Conservation (phyloP, 2,888 invertebrate genomes). For the Venusia cambrica region DNA sequence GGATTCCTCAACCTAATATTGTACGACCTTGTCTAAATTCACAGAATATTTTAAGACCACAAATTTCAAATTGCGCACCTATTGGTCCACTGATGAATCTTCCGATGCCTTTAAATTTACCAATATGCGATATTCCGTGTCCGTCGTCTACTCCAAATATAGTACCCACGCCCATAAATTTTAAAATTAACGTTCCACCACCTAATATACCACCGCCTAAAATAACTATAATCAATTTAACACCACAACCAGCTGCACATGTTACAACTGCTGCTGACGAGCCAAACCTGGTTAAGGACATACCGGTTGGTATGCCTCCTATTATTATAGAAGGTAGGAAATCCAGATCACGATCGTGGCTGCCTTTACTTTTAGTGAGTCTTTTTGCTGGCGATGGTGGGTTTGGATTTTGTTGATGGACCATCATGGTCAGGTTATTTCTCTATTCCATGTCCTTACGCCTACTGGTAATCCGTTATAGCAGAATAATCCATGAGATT, state of each 20-base stretch:
- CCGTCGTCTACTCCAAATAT: conserved; percentile 3
- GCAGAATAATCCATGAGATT: too few species aligned
- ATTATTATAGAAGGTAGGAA: conserved; percentile 43
- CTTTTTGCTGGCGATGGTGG: conserved; percentile 38
- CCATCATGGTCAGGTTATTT: conserved; percentile 32
- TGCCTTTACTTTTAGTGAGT: conserved; percentile 48
- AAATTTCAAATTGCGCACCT: too few species aligned
- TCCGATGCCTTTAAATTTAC: conserved; percentile 1
- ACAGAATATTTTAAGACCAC: too few species aligned
- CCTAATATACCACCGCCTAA: conserved; percentile 38
- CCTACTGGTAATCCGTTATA: conserved; percentile 46
- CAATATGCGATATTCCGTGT: not conserved
- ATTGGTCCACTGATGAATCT: too few species aligned
- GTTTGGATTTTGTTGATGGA: conserved; percentile 30
- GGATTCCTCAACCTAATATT: conserved; percentile 9
- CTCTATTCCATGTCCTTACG: conserved; percentile 48
- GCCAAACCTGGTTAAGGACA: conserved; percentile 8
- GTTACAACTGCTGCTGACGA: conserved; percentile 18
- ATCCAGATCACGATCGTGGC: conserved; percentile 39
- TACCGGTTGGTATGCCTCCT: conserved; percentile 30
- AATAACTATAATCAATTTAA: conserved; percentile 34
- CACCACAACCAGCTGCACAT: conserved; percentile 27
- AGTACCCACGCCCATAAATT: conserved; percentile 38
- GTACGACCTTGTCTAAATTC: conserved; percentile 2
- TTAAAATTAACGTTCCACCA: conserved; percentile 50